Conservation (phyloP, 2,888 invertebrate species). For the Odontocerum albicorne region DNA sequence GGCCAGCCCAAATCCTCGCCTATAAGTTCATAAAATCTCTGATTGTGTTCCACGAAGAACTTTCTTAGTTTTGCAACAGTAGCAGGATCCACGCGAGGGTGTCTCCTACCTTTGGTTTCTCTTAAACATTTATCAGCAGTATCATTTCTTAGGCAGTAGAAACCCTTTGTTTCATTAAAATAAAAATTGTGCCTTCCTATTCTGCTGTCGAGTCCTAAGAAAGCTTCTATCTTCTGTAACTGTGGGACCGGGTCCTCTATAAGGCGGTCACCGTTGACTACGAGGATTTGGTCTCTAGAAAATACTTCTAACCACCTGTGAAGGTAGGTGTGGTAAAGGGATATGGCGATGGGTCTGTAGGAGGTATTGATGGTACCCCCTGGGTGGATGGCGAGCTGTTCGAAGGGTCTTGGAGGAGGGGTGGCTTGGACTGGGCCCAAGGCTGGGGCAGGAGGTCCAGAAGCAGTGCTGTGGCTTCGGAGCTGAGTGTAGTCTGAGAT, state of each 20-base stretch:
- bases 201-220: conserved; percentile 72
- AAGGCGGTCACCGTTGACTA: conserved; percentile 92
- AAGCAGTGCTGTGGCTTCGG: conserved; percentile 78
- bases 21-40: conserved; percentile 89
- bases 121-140: conserved; percentile 82
- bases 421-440: conserved; percentile 47
- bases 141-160: conserved; percentile 89
- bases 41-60: conserved; percentile 90
- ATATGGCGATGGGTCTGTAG: conserved; percentile 83
- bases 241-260: conserved; percentile 90
- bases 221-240: conserved; percentile 82
- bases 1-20: conserved; percentile 94
- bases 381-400: conserved; percentile 76
- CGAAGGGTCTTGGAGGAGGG: conserved; percentile 65
- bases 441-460: conserved; percentile 59
- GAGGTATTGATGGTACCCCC: conserved; percentile 84
- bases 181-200: conserved; percentile 85
- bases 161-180: conserved; percentile 95
- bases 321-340: conserved; percentile 89
- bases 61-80: conserved; percentile 78
- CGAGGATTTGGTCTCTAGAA: conserved; percentile 85
- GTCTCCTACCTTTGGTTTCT: conserved; percentile 79
- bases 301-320: conserved; percentile 93
- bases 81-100: conserved; percentile 80
- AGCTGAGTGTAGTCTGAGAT: conserved; percentile 97